These are phyloP conservation scores for Bostrychus sinensis DNA, from an alignment of 2,113 vertebrate species.

Conservation along the genomic window DNA sequence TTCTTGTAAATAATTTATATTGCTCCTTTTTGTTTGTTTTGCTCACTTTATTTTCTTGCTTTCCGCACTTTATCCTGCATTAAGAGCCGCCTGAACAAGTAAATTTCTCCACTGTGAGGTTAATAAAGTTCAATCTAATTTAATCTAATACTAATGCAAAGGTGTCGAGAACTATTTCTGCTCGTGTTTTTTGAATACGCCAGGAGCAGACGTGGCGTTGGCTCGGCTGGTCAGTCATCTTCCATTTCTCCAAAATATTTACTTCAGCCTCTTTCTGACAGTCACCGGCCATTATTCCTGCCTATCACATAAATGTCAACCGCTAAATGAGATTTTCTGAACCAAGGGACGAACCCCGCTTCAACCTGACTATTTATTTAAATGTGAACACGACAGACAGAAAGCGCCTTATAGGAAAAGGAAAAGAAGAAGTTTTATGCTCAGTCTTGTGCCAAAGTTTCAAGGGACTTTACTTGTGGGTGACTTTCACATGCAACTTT, in stretches of 20 bases:
- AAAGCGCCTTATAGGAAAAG: background rate
- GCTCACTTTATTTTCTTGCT: too few relatives aligned
- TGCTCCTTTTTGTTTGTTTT: too few relatives aligned
- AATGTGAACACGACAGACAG: conserved; percentile 19
- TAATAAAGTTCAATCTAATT: too few relatives aligned
- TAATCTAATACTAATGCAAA: too few relatives aligned
- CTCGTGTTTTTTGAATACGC: conserved; percentile 17
- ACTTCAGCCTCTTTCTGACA: background rate
- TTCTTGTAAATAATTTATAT: too few relatives aligned
- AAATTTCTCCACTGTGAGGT: too few relatives aligned
- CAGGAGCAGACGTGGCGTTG: background rate
- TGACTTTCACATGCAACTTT: conserved; percentile 20
- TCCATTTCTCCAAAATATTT: conserved; percentile 25
- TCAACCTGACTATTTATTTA: conserved; percentile 34
- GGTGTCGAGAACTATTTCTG: too few relatives aligned
- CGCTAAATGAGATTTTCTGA: conserved; percentile 41
- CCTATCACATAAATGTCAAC: conserved; percentile 37
- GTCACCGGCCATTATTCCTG: conserved; percentile 22
- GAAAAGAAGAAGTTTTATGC: conserved; percentile 8
- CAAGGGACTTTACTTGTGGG: conserved; percentile 10
- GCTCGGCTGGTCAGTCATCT: conserved; percentile 16
- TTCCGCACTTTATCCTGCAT: too few relatives aligned
- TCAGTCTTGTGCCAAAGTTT: conserved; percentile 9
- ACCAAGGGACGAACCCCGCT: conserved; percentile 29
- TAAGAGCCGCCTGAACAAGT: too few relatives aligned